phyloP scores from a whole-genome alignment of 2,113 vertebrate genomes.

The Spilogale gracilis region DNA sequence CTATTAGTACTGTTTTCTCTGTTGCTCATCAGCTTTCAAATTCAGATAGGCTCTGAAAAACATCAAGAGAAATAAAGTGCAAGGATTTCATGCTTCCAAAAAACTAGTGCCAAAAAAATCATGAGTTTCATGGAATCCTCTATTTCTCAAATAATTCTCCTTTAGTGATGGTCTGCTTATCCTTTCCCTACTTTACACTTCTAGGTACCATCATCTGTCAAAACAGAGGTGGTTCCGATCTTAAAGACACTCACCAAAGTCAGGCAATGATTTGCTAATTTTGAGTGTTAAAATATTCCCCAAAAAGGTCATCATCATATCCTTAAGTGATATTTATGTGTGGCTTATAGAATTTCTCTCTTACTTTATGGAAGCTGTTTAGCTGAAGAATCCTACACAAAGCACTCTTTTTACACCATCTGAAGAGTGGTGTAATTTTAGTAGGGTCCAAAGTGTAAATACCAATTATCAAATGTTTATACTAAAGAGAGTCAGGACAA shows the following conservation, averaged over 20 bases:
- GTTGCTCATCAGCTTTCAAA: constrained; percentile 18
- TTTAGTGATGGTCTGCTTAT: background rate
- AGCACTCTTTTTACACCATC: constrained; percentile 37
- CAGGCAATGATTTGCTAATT: constrained; percentile 14
- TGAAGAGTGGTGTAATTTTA: background rate
- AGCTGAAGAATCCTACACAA: constrained; percentile 55
- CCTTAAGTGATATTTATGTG: constrained; percentile 30
- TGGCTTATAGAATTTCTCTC: constrained; percentile 35
- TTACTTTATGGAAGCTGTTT: background rate
- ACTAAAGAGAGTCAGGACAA: background rate
- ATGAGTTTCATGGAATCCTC: background rate
- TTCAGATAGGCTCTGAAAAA: constrained; percentile 46
- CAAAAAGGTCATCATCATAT: background rate
- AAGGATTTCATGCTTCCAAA: constrained; percentile 1
- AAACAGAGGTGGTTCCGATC: background rate
- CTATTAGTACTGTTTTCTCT: background rate
- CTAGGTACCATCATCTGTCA: background rate
- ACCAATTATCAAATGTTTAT: constrained; percentile 45
- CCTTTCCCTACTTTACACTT: constrained; percentile 26
- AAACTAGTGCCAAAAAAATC: constrained; percentile 46
- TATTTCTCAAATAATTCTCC: constrained; percentile 42
- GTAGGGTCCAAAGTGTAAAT: constrained; percentile 27
- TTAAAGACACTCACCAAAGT: constrained; percentile 45
- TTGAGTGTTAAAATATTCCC: constrained; percentile 44
- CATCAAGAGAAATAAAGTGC: constrained; percentile 23